Evolutionary conservation across 2,888 invertebrate species (phyloP).

Genomic region (Frankliniella intonsa): DNA sequence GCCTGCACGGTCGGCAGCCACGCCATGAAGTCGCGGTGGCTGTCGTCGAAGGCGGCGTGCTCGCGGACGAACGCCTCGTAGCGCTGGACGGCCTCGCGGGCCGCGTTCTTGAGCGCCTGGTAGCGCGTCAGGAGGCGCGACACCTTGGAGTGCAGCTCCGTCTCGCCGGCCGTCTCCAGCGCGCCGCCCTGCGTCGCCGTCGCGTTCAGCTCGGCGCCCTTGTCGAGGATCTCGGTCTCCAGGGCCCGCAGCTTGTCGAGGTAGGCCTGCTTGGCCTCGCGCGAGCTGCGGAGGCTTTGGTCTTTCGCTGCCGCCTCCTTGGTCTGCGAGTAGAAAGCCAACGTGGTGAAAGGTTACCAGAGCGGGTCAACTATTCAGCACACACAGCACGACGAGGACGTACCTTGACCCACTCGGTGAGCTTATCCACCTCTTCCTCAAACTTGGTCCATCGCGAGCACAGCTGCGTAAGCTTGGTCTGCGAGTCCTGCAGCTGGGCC

Average conservation of each 20-base stretch:
- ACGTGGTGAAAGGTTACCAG: not conserved
- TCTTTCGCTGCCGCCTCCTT: conserved; percentile 83
- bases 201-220: conserved; percentile 60
- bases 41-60: conserved; percentile 67
- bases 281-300: conserved; percentile 79
- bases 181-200: conserved; percentile 17
- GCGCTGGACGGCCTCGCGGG: conserved; percentile 71
- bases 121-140: conserved; percentile 76
- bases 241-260: conserved; percentile 69
- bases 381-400: not conserved
- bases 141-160: conserved; percentile 65
- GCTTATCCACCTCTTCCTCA: conserved; percentile 67
- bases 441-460: conserved; percentile 78
- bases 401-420: conserved; percentile 79
- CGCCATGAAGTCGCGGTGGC: conserved; percentile 66
- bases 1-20: conserved; percentile 70
- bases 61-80: conserved; percentile 83
- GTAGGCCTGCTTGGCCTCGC: conserved; percentile 75
- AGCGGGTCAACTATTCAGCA: too few species aligned
- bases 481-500: conserved; percentile 63
- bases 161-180: conserved; percentile 43
- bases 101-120: conserved; percentile 72
- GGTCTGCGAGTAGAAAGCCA: not conserved
- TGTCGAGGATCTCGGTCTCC: conserved; percentile 64
- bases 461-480: conserved; percentile 67